Evolutionary conservation across 2,113 vertebrate genomes (phyloP).

Genomic region (Nanger granti): DNA sequence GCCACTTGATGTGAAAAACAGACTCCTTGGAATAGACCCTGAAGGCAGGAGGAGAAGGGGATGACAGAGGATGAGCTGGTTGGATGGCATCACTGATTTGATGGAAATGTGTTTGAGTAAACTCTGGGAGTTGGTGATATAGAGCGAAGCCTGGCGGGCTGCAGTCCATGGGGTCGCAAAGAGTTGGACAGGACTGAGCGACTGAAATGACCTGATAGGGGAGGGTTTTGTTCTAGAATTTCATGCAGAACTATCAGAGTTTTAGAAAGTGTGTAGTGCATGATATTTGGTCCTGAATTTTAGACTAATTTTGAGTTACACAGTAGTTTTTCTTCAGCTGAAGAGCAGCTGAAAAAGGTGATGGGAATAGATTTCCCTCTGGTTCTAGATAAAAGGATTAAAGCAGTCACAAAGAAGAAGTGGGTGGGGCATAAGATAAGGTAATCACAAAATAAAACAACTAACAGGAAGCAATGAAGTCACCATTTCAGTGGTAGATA

Average conservation of each 20-base stretch:
- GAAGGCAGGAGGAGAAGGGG: not conserved
- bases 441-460: slow-evolving; percentile 18
- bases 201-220: not conserved
- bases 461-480: not conserved
- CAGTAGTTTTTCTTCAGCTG: not conserved
- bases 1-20: not conserved
- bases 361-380: not conserved
- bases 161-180: not conserved
- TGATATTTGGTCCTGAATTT: not conserved
- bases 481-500: not conserved
- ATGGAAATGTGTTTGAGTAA: not conserved
- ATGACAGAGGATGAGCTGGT: not conserved
- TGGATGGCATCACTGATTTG: not conserved
- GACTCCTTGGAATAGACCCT: not conserved
- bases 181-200: not conserved
- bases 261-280: not conserved
- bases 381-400: slow-evolving; percentile 10
- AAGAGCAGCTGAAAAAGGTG: not conserved
- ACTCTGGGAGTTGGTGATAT: not conserved
- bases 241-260: not conserved
- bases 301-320: not conserved
- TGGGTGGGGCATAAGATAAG: not conserved
- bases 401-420: not conserved
- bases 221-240: not conserved
- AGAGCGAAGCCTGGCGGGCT: not conserved